Evolutionary conservation across 2,113 vertebrate genomes (phyloP), one percentile per base, ranked within the genome.

Genomic region (Periophthalmodon schlosseri): DNA sequence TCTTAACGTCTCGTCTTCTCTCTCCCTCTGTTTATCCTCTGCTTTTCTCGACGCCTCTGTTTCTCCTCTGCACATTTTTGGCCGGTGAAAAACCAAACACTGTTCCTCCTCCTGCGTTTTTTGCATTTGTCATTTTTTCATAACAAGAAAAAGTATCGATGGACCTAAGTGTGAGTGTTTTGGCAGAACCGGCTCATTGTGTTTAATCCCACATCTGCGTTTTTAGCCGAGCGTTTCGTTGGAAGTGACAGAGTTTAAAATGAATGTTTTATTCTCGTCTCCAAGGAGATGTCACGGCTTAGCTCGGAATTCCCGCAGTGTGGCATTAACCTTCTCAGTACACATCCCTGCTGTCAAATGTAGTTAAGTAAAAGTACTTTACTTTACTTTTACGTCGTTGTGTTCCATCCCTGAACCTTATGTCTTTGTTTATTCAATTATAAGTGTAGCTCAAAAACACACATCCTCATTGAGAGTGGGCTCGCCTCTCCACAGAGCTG

Each of bases 21-120:
- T 58, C 14, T 57, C 24, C 71, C 74, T 86, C 74, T 86, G 57
- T 86, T 74, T 87, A 86, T 85, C 86, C 86, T 64, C 44, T 73
- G 50, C 36, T 60, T 67, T 82, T 73, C 69, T 28, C 65, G 54
- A 33, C 71, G 72, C 76, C 46, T 72, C 50, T 79, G 75, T 71
- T 73, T 68, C 70, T 75, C 70, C 33, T n/a, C 24, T 57, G 68
- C 65, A 70, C n/a, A 61, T 81, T 65, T 80, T 50, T 81, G 80
- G 80, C 77, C 71, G 75, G 36, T 74, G 16, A 28, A 33, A 74
- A 52, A 0, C 77, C 61, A 74, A 85, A 81, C 12, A 70, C n/a
- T 68, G 46, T 56, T n/a, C 13, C 71, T 54, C 50, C 36, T 33
- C 80, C 70, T 70, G 75, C 75, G 69, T 87, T 87, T 88, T 74